Percentiles rank a stretch among this genome's conserved stretches.
Conservation (phyloP, 1,140 invertebrate genomes). For the Bombus vancouverensis region DNA sequence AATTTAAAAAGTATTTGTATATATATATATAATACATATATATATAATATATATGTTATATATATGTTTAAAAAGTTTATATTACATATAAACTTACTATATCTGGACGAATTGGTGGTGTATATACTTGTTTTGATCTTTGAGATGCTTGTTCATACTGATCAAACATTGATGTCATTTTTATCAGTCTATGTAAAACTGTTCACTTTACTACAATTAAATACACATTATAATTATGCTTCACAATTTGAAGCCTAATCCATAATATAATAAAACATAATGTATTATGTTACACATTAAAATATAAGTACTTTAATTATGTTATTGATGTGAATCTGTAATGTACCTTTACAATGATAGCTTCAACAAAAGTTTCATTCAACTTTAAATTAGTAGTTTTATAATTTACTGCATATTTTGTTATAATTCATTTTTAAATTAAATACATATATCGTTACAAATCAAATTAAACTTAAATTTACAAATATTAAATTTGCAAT, state of each 20-base stretch:
- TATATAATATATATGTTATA: not conserved
- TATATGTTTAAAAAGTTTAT: slow-evolving; percentile 14
- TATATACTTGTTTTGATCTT: slow-evolving; percentile 76
- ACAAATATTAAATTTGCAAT: slow-evolving; percentile 3
- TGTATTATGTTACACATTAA: not conserved
- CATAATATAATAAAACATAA: too few species aligned
- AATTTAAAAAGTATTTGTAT: not conserved
- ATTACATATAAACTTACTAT: slow-evolving; percentile 74
- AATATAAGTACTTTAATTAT: slow-evolving; percentile 1
- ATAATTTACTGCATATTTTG: not conserved
- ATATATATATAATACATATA: too few species aligned
- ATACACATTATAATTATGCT: not conserved
- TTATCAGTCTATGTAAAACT: slow-evolving; percentile 40
- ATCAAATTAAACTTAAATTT: not conserved
- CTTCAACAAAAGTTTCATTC: not conserved
- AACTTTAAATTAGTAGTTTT: not conserved
- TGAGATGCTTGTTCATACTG: slow-evolving; percentile 90
- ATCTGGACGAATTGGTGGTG: slow-evolving; percentile 78
- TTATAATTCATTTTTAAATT: not conserved
- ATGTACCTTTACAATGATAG: not conserved
- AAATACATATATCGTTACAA: not conserved
- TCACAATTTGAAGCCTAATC: not conserved
- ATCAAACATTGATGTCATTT: slow-evolving; percentile 90
- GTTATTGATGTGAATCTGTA: not conserved
- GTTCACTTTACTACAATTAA: not conserved